Conservation (phyloP, 1,140 invertebrate genomes). For the Solenopsis fugax region DNA sequence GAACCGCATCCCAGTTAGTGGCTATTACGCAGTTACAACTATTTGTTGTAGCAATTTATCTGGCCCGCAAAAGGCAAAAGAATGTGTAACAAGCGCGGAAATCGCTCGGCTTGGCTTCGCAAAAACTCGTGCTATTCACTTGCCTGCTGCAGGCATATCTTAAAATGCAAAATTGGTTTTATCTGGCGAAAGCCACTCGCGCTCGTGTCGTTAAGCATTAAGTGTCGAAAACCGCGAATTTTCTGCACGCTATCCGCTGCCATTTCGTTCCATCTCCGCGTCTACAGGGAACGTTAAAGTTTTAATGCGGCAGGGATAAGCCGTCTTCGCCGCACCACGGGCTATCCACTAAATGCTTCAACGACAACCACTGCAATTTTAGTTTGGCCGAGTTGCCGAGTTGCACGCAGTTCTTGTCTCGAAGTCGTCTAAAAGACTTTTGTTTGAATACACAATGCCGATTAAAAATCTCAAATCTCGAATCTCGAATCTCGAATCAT, state of each 20-base stretch:
- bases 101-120: background rate
- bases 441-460: constrained; percentile 35
- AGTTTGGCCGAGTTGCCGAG: constrained; percentile 74
- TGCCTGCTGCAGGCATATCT: background rate
- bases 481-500: too few relatives aligned
- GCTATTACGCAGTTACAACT: background rate
- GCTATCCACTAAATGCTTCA: constrained; percentile 78
- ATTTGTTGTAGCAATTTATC: constrained; percentile 13
- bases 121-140: constrained; percentile 12
- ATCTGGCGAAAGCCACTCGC: constrained; percentile 22
- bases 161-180: constrained; percentile 54
- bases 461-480: constrained; percentile 17
- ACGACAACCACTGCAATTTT: constrained; percentile 76
- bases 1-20: background rate
- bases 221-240: constrained; percentile 57
- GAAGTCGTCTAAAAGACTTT: constrained; percentile 40
- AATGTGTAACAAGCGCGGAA: background rate
- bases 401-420: constrained; percentile 48
- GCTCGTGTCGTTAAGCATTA: constrained; percentile 38
- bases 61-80: background rate
- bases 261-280: constrained; percentile 21
- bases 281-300: constrained; percentile 71
- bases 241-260: constrained; percentile 49
- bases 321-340: constrained; percentile 69
- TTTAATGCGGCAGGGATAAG: constrained; percentile 77